Percentiles rank a stretch among this genome's conserved stretches.
These are phyloP conservation scores for Rotaria sp. DNA, from an alignment of 2,888 invertebrate species.

Conservation along the genomic window DNA sequence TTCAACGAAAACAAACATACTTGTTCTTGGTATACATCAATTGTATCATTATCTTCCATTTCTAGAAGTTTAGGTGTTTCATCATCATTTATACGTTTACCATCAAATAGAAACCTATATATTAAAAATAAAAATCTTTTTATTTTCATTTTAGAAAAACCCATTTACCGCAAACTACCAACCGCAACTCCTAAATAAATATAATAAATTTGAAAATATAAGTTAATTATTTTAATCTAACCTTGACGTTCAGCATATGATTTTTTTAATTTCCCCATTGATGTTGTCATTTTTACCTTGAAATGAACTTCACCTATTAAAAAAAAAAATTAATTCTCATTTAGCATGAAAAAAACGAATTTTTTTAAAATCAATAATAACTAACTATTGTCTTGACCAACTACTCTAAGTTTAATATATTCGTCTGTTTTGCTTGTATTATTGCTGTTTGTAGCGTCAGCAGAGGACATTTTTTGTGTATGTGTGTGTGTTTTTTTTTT, in stretches of 20 bases:
- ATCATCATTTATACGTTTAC: conserved; percentile 66
- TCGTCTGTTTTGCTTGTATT: conserved; percentile 50
- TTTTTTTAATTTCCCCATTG: conserved; percentile 67
- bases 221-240: background rate
- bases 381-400: conserved; percentile 59
- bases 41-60: conserved; percentile 68
- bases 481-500: background rate
- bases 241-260: conserved; percentile 65
- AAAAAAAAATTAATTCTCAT: background rate
- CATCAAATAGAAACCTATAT: conserved; percentile 67
- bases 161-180: background rate
- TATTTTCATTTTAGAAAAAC: background rate
- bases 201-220: background rate
- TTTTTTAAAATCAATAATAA: background rate
- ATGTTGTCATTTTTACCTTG: conserved; percentile 67
- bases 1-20: background rate
- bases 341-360: background rate
- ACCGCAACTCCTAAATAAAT: background rate
- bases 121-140: too few relatives aligned
- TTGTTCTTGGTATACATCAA: conserved; percentile 64
- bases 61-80: conserved; percentile 64
- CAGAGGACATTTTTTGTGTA: background rate
- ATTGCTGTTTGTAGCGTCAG: background rate
- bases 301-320: conserved; percentile 63
- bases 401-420: conserved; percentile 67